Base-by-base conservation (phyloP, 2,888 invertebrate species). In the Timema cristinae region DNA sequence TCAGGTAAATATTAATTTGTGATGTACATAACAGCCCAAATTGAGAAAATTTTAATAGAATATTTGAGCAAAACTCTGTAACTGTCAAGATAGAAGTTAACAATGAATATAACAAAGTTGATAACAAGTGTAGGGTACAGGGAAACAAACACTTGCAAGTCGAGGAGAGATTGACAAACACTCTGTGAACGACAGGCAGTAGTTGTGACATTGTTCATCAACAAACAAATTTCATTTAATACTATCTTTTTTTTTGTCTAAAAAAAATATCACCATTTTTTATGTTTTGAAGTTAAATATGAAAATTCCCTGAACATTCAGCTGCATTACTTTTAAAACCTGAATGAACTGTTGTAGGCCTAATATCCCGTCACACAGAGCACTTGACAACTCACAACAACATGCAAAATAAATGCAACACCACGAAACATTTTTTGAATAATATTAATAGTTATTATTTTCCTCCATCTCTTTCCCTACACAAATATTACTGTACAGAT, bases 381-480 rank as follows among this genome's bases (percentile, higher is more conserved):
- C 74, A 70, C 68, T 66, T 50, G 72, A 70, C 69, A 70, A 72
- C 68, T 72, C 66, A 66, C 13, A 32, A 69, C 73, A 71, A 67
- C 71, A 72, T 75, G 75, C 73, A 75, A 75, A 73, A 75, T 75
- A 75, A 75, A 68, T 73, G 70, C 73, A 71, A 66, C 68, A 70
- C 69, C 69, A 54, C 67, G 71, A 66, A n/a, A 67, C 67, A 61
- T n/a, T n/a, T n/a, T 50, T 68, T 74, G 66, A 72, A 54, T 54
- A 63, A 63, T 63, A 63, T 47, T 63, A 47, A 63, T 63, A 72
- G 73, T 73, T 69, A 73, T 72, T 59, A 85, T 85, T 83, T 81
- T 85, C 85, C 84, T 85, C 85, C 83, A 84, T 85, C 85, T 85
- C 85, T 85, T 85, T 86, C 86, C 85, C 86, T 85, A 85, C 86